Base-by-base conservation (phyloP, 2,113 vertebrate species). In the Craseonycteris thonglongyai region DNA sequence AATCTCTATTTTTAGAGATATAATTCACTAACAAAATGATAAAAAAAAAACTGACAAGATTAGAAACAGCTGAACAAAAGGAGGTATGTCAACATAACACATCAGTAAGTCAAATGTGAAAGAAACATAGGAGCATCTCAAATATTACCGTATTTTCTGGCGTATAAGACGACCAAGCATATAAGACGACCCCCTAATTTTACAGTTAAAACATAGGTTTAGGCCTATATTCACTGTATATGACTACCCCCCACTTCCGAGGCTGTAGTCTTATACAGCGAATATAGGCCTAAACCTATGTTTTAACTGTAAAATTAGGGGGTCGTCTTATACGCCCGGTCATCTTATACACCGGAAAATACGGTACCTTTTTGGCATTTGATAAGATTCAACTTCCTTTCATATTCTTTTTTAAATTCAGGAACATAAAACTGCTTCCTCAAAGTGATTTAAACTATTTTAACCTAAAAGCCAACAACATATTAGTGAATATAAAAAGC, bases 381-480 rank as follows among this genome's bases (percentile, higher is more conserved):
- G 56, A 72, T 86, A 86, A 91, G 86, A 94, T 33, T 71, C 26
- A 72, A 58, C 3, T 54, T 33, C 24, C 58, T 61, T 85, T 61
- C 54, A 47, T 76, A 87, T 79, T 76, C 51, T 74, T 83, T 94
- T 54, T 84, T 51, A 90, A 79, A 47, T 86, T 26, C 47, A 94
- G 47, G 58, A 80, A 80, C 40, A 94, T 47, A 65, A 85, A 94
- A 80, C 56, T 74, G 86, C 47, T 85, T 90, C 54, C 45, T 94
- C 65, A 72, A 80, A 80, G 74, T 80, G 49, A 69, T 61, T 78
- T 69, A 74, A 74, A 74, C 58, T 63, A 88, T 45, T 88, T 72
- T 81, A 94, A 78, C 74, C 22, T 61, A 84, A 79, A 84, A 90
- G 54, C 15, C 80, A 76, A 33, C 14, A 90, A 45, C 14, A 63